Evolutionary conservation across 2,888 invertebrate genomes (phyloP), one percentile per base, ranked within the genome.

Genomic region (Amitus sp.): DNA sequence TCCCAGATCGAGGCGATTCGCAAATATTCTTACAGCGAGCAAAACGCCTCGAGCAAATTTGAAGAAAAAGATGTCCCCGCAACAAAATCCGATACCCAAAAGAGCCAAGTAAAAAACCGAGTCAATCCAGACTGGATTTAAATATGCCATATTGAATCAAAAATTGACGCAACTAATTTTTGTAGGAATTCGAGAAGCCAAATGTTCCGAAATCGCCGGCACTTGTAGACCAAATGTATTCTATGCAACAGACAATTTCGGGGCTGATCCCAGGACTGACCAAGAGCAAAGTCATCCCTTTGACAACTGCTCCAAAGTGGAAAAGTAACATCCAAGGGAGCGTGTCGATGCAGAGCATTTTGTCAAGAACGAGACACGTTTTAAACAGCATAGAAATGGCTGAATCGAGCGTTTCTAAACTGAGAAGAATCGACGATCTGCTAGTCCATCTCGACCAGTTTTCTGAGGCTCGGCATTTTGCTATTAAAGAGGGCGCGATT

Each of bases 401-500:
- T 0, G 85, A 86, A 72, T 85, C 85, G 1, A 80, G 83, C 10
- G 83, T 85, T 13, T 88, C 89, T 2, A 86, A 86, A 65, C 79
- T 87, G 62, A 84, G 86, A 47, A 84, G 91, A 69, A 81, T 92
- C 0, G 90, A 91, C 73, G 89, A 91, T 71, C 84, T 94, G 43
- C 86, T 90, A 34, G 82, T 84, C 0, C 93, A 94, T 77, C 82
- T 94, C n/a, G 86, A 87, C 66, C 86, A 88, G 69, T 90, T 89
- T 82, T 91, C 92, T 0, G 90, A 91, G 72, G 88, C 91, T 2
- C 86, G 90, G 70, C 87, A 88, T 75, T 86, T 88, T 64, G 92
- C 92, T 65, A 87, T 91, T 42, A 91, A 91, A 89, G 89, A 89
- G 73, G 90, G 90, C 58, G 91, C 88, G 0, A 85, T 92, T 40